phyloP scores from a whole-genome alignment of 2,797 vertebrate genomes.

The Phalanger gymnotis region DNA sequence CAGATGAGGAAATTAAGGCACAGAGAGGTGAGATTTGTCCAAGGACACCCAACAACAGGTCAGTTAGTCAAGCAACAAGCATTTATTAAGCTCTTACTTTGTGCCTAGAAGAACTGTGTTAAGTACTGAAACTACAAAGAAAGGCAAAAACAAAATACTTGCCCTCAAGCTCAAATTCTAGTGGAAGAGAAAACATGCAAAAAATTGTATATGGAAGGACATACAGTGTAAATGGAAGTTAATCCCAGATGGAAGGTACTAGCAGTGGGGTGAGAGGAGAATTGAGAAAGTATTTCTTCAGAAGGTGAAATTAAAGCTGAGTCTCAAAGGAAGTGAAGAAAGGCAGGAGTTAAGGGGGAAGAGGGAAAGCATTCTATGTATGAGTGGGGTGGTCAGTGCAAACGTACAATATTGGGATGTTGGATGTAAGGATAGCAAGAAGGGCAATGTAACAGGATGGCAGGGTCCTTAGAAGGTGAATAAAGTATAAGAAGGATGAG shows the following conservation, averaged over 20 bases:
- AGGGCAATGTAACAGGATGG: not conserved
- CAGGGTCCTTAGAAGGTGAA: not conserved
- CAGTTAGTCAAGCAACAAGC: not conserved
- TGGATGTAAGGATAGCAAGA: not conserved
- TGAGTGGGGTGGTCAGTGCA: not conserved
- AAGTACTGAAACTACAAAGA: not conserved
- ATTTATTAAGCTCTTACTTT: not conserved
- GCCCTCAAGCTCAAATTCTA: not conserved
- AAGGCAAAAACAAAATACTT: not conserved
- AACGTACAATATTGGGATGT: not conserved
- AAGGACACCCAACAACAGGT: not conserved
- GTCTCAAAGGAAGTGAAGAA: not conserved
- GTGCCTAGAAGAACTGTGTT: not conserved
- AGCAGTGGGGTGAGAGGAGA: not conserved
- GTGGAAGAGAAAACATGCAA: not conserved
- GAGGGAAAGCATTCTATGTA: not conserved
- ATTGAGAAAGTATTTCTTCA: not conserved
- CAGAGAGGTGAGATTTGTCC: not conserved
- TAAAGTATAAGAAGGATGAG: not conserved
- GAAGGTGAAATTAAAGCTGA: not conserved
- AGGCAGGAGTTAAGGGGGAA: not conserved
- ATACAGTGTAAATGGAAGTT: not conserved
- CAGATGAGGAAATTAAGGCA: not conserved
- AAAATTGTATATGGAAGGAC: not conserved
- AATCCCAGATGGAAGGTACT: not conserved